Conservation (phyloP, 1,140 invertebrate genomes). For the Meloidogyne exigua region DNA sequence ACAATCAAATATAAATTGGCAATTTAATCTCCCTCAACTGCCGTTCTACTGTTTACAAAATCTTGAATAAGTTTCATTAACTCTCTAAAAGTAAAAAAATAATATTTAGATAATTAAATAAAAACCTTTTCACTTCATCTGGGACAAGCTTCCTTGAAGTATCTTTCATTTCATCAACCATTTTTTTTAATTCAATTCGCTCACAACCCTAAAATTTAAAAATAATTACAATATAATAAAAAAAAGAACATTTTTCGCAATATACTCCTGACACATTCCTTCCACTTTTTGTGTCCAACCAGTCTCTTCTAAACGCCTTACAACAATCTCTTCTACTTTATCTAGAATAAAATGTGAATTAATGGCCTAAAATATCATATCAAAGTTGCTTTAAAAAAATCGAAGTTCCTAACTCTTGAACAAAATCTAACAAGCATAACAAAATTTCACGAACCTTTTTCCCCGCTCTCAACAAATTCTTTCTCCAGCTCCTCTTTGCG, state of each 20-base stretch:
- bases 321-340: slow-evolving; percentile 18
- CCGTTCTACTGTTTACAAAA: slow-evolving; percentile 19
- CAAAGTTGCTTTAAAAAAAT: no score
- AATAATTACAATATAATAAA: background rate
- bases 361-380: no score
- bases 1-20: background rate
- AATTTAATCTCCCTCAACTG: background rate
- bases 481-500: slow-evolving; percentile 22
- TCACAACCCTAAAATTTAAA: slow-evolving; percentile 23
- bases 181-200: slow-evolving; percentile 24
- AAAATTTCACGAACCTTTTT: background rate
- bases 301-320: slow-evolving; percentile 13
- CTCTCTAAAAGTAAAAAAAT: background rate
- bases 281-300: slow-evolving; percentile 21
- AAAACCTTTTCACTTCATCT: slow-evolving; percentile 10
- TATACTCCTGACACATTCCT: slow-evolving; percentile 22
- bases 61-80: slow-evolving; percentile 25
- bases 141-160: slow-evolving; percentile 11
- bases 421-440: no score
- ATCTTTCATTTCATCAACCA: slow-evolving; percentile 26
- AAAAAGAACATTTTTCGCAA: slow-evolving; percentile 17
- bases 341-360: background rate
- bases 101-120: background rate
- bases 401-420: no score
- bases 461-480: slow-evolving; percentile 25